Conservation (phyloP, 2,888 invertebrate species). For the Byasa hedistus region DNA sequence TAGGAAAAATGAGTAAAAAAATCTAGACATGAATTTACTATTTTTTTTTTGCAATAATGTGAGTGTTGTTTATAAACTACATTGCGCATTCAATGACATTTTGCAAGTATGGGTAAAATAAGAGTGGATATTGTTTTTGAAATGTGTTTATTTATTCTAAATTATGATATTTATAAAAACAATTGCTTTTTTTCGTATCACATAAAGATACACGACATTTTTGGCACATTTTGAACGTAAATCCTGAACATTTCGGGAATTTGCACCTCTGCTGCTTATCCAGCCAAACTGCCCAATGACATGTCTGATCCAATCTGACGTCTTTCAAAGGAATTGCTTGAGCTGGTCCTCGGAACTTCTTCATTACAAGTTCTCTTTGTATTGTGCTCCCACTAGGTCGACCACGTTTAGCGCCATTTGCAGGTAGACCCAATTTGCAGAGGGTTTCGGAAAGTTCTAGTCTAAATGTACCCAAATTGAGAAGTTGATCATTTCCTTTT, state of each 20-base stretch:
- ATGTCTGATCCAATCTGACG: conserved; percentile 37
- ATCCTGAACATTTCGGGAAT: conserved; percentile 41
- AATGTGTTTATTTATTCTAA: conserved; percentile 41
- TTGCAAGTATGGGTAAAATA: conserved; percentile 42
- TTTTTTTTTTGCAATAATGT: too few species aligned
- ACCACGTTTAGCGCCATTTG: conserved; percentile 44
- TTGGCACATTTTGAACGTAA: conserved; percentile 44
- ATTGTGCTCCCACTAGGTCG: conserved; percentile 41
- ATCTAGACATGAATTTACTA: too few species aligned
- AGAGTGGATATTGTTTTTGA: conserved; percentile 39
- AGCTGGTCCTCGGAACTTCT: conserved; percentile 42
- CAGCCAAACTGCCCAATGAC: conserved; percentile 38
- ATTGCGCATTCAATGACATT: too few species aligned
- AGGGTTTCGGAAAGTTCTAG: conserved; percentile 45
- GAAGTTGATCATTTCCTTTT: too few species aligned
- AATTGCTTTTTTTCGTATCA: conserved; percentile 44
- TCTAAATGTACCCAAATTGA: conserved; percentile 43
- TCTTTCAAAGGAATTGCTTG: conserved; percentile 41
- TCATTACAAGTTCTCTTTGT: conserved; percentile 42
- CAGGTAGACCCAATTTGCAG: conserved; percentile 41
- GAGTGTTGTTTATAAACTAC: too few species aligned
- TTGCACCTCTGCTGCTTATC: too few species aligned
- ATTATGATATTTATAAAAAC: conserved; percentile 45
- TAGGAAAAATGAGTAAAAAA: too few species aligned
- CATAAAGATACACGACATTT: conserved; percentile 46